Percentiles rank a stretch among this genome's conserved stretches.
Conservation (phyloP, 2,797 vertebrate genomes). For the Acipenser oxyrinchus region DNA sequence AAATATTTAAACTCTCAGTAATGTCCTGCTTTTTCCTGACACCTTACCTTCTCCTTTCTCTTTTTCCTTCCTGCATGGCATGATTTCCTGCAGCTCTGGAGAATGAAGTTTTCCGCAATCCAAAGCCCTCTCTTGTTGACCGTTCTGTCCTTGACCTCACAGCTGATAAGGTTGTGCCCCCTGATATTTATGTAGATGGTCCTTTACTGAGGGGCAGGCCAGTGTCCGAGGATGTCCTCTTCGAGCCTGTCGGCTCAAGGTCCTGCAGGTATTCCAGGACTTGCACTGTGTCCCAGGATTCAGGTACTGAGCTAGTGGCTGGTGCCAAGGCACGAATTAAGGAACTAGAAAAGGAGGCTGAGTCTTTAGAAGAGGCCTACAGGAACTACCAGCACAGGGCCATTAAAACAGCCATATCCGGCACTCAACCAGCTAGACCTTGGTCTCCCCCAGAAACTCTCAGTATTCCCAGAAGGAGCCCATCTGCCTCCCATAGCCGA, state of each 20-base stretch:
- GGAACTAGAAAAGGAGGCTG: conserved; percentile 74
- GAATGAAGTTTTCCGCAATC: conserved; percentile 77
- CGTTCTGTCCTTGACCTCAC: conserved; percentile 51
- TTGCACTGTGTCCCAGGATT: conserved; percentile 41
- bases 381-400: conserved; percentile 68
- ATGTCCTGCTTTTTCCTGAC: conserved; percentile 29
- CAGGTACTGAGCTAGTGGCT: conserved; percentile 64
- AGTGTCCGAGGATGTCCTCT: conserved; percentile 19
- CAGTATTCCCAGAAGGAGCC: neutral
- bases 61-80: conserved; percentile 16
- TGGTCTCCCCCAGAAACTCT: conserved; percentile 23
- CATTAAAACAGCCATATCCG: conserved; percentile 28
- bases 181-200: conserved; percentile 47
- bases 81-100: conserved; percentile 65
- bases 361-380: conserved; percentile 75
- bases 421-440: conserved; percentile 28
- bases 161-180: conserved; percentile 43
- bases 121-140: conserved; percentile 67
- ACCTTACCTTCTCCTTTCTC: conserved; percentile 19
- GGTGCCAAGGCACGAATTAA: conserved; percentile 65
- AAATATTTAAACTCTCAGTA: no score
- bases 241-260: conserved; percentile 21
- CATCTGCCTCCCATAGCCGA: conserved; percentile 27
- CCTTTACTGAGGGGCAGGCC: conserved; percentile 32
- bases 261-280: conserved; percentile 14